Evolutionary conservation across 1,140 invertebrate species (phyloP).

Genomic region (Heliconius nattereri): DNA sequence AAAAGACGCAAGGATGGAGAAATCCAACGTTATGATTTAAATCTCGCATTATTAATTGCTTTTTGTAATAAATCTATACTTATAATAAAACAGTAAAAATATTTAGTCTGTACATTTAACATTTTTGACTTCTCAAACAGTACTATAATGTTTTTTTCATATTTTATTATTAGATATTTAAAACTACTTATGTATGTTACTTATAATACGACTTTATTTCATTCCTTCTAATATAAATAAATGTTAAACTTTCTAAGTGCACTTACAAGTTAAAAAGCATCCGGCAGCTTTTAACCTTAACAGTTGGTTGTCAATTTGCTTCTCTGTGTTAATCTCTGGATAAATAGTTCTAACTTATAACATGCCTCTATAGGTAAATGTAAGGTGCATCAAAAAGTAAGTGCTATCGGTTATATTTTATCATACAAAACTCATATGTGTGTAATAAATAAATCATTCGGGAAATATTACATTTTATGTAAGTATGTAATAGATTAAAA

Average conservation of each 20-base stretch:
- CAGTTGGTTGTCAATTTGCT: constrained; percentile 23
- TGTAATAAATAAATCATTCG: neutral
- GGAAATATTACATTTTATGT: neutral
- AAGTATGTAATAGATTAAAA: neutral
- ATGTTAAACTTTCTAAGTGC: neutral
- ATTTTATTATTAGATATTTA: too few relatives aligned
- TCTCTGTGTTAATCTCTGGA: constrained; percentile 27
- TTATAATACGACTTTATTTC: neutral
- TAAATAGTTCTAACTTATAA: constrained; percentile 13
- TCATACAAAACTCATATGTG: neutral
- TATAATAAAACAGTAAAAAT: too few relatives aligned
- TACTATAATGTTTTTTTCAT: too few relatives aligned
- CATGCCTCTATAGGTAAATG: neutral
- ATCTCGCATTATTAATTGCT: neutral
- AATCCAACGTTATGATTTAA: neutral
- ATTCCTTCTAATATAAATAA: neutral
- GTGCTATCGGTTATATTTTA: constrained; percentile 1
- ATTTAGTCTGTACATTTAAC: too few relatives aligned
- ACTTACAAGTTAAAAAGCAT: constrained; percentile 7
- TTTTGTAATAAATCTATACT: too few relatives aligned
- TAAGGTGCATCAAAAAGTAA: constrained; percentile 3
- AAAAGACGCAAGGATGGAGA: constrained; percentile 1
- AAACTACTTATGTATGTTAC: neutral
- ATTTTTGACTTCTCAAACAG: too few relatives aligned
- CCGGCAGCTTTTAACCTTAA: constrained; percentile 28